A percentile compares a stretch with the other conserved stretches of the same genome.
These are phyloP conservation scores for Dryobota labecula DNA, from an alignment of 2,888 invertebrate genomes.

Conservation along the genomic window DNA sequence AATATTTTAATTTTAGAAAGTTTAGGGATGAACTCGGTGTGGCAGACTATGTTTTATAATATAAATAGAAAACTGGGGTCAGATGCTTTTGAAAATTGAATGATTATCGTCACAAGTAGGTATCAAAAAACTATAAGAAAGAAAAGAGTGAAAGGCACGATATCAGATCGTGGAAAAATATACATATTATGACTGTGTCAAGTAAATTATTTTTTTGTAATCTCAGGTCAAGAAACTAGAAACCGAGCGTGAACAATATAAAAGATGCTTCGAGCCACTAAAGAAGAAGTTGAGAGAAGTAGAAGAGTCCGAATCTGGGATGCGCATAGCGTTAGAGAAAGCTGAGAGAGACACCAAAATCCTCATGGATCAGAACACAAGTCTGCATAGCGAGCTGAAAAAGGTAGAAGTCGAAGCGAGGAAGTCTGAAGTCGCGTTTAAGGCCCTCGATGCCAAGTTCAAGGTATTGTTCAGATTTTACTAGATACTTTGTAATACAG, in stretches of 20 bases:
- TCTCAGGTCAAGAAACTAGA: conserved; percentile 81
- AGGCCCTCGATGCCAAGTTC: conserved; percentile 82
- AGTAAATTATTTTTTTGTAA: not conserved
- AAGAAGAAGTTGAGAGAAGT: conserved; percentile 90
- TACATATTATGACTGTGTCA: not conserved
- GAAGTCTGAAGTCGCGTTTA: conserved; percentile 86
- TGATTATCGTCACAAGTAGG: not conserved
- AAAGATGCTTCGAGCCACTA: conserved; percentile 86
- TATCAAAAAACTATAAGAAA: not conserved
- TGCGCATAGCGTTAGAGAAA: conserved; percentile 89
- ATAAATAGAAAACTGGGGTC: not conserved
- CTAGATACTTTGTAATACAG: not conserved
- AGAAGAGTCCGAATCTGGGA: conserved; percentile 90
- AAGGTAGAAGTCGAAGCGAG: conserved; percentile 88
- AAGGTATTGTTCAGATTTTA: conserved; percentile 71
- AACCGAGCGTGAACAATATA: conserved; percentile 87
- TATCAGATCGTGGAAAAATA: not conserved
- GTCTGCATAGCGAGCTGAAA: conserved; percentile 84
- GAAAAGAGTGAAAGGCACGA: not conserved
- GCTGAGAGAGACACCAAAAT: conserved; percentile 89
- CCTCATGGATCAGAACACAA: conserved; percentile 85
- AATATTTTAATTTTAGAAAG: not conserved
- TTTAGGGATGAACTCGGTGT: not conserved
- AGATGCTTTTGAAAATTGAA: not conserved
- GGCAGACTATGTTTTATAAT: not conserved